Percentiles rank a stretch among this genome's conserved stretches.
Evolutionary conservation across 2,888 invertebrate species (phyloP).

Genomic region (Sinotaia quadrata): DNA sequence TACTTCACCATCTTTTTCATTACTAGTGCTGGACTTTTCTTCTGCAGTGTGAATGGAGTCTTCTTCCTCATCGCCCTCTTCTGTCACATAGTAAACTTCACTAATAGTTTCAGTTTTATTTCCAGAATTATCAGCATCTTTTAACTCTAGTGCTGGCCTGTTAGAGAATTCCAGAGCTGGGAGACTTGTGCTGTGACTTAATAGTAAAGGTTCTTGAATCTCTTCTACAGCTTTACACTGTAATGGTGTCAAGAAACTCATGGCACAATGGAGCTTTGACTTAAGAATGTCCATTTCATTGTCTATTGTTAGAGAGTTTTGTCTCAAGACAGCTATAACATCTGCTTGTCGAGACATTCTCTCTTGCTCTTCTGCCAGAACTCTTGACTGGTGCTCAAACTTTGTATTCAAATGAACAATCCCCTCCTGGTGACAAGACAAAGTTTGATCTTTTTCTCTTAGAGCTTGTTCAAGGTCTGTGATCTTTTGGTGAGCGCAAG

Average conservation of each 20-base stretch:
- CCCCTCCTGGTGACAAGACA: slow-evolving; percentile 41
- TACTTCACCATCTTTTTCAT: slow-evolving; percentile 12
- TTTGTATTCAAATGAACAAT: slow-evolving; percentile 48
- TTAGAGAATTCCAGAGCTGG: slow-evolving; percentile 45
- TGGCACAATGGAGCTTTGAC: slow-evolving; percentile 43
- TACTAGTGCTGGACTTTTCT: slow-evolving; percentile 26
- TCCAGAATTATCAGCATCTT: not conserved
- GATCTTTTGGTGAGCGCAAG: slow-evolving; percentile 31
- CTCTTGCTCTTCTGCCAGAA: slow-evolving; percentile 36
- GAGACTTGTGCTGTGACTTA: slow-evolving; percentile 17
- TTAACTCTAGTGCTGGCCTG: not conserved
- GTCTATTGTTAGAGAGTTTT: slow-evolving; percentile 46
- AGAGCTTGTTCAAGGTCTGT: slow-evolving; percentile 41
- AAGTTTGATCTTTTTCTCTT: slow-evolving; percentile 32
- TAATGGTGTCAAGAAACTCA: slow-evolving; percentile 32
- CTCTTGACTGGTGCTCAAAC: slow-evolving; percentile 34
- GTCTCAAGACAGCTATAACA: slow-evolving; percentile 42
- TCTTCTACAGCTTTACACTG: slow-evolving; percentile 36
- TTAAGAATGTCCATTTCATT: slow-evolving; percentile 40
- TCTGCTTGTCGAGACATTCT: slow-evolving; percentile 39
- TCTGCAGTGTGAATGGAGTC: slow-evolving; percentile 4
- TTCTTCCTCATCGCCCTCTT: slow-evolving; percentile 22
- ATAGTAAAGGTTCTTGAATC: slow-evolving; percentile 12
- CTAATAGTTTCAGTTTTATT: not conserved
- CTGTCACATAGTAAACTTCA: slow-evolving; percentile 19